phyloP scores from a whole-genome alignment of 2,113 vertebrate species.

The Phainopepla nitens region DNA sequence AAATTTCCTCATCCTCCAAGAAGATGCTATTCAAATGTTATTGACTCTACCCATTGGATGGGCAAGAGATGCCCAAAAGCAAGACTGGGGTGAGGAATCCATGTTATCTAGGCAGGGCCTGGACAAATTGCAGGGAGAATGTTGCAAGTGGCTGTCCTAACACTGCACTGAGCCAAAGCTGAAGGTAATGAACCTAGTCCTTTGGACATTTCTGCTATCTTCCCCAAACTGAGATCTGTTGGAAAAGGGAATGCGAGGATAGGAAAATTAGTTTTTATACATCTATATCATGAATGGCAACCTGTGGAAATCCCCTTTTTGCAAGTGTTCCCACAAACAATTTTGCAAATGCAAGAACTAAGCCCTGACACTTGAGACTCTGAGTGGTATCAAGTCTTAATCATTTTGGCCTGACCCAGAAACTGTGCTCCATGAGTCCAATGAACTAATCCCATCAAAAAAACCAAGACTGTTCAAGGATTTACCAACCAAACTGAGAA shows the following conservation, averaged over 20 bases:
- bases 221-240: neutral
- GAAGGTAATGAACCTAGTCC: neutral
- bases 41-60: neutral
- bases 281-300: neutral
- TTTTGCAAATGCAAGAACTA: neutral
- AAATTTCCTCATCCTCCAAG: neutral
- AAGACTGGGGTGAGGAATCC: neutral
- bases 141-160: neutral
- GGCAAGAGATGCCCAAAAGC: neutral
- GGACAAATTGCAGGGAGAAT: fast-evolving
- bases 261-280: neutral
- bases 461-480: neutral
- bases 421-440: neutral
- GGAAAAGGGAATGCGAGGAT: neutral
- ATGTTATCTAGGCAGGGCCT: neutral
- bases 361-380: neutral
- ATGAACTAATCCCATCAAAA: neutral
- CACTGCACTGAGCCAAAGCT: neutral
- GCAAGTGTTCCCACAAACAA: neutral
- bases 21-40: fast-evolving
- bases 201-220: neutral
- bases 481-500: neutral
- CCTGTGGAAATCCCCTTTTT: neutral
- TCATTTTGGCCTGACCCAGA: neutral
- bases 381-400: neutral